A percentile compares a stretch with the other conserved stretches of the same genome.
Conservation (phyloP, 2,797 vertebrate species). For the Pantherophis vulpinus region DNA sequence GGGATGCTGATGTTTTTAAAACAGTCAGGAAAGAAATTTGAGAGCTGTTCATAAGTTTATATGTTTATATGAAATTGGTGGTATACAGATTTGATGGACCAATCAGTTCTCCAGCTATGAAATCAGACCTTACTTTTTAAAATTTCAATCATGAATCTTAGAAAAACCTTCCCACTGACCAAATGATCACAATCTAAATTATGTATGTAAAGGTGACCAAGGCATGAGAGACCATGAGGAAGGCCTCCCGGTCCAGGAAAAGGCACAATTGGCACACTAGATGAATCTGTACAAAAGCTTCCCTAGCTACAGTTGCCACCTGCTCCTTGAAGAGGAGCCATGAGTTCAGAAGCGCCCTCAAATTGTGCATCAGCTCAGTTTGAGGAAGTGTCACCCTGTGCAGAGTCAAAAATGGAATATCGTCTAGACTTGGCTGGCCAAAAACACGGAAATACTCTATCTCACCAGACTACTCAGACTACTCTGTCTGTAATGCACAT, state of each 20-base stretch:
- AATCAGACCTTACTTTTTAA: neutral
- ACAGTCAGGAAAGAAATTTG: neutral
- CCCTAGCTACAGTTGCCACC: neutral
- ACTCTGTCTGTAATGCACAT: neutral
- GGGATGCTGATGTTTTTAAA: neutral
- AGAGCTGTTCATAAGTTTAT: neutral
- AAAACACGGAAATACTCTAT: neutral
- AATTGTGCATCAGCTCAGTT: neutral
- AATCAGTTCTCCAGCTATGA: neutral
- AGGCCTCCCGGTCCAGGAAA: neutral
- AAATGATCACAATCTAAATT: neutral
- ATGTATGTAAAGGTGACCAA: neutral
- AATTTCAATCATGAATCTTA: neutral
- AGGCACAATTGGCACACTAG: neutral
- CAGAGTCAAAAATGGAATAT: neutral
- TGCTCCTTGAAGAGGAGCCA: neutral
- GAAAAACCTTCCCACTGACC: neutral
- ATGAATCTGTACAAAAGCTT: neutral
- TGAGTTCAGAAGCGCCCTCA: neutral
- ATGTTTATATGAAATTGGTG: neutral
- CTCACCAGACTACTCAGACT: neutral
- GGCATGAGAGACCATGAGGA: neutral
- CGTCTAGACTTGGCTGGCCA: neutral
- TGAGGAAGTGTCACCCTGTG: neutral
- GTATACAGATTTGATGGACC: neutral